Percentiles rank a stretch among this genome's conserved stretches.
phyloP scores from a whole-genome alignment of 2,113 vertebrate genomes.

The Ascaphus truei region DNA sequence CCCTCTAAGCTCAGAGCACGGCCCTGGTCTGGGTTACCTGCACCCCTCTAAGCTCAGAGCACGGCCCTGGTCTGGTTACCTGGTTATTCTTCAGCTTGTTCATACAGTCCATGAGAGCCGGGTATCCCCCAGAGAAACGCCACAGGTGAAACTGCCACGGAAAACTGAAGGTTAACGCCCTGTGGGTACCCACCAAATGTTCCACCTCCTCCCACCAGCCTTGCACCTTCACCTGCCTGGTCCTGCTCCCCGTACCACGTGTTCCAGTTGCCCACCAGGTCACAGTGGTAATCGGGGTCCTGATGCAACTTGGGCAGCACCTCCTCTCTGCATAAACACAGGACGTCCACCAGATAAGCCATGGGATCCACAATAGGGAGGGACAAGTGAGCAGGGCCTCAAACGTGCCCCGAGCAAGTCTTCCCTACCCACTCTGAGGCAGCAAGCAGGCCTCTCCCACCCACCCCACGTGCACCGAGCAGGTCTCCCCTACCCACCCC shows the following conservation, averaged over 20 bases:
- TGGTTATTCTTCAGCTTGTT: conserved; percentile 78
- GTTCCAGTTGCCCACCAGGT: conserved; percentile 94
- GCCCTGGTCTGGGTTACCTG: no score
- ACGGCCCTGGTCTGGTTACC: conserved; percentile 45
- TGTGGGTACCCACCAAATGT: neutral
- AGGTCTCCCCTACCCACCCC: neutral
- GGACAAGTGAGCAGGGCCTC: no score
- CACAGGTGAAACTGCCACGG: conserved; percentile 86
- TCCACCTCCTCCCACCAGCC: neutral
- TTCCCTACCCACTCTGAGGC: no score
- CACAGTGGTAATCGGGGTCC: conserved; percentile 82
- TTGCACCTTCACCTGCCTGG: conserved; percentile 78
- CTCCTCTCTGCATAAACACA: conserved; percentile 62
- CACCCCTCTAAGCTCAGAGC: no score
- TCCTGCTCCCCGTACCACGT: conserved; percentile 96
- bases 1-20: no score
- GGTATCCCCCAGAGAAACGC: conserved; percentile 90
- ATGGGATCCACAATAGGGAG: neutral
- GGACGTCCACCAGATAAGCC: neutral
- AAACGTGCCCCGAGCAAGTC: no score
- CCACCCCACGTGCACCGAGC: no score
- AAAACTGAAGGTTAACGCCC: neutral
- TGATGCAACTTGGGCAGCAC: conserved; percentile 81
- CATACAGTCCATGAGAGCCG: conserved; percentile 85
- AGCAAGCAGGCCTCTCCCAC: no score